Conservation (phyloP, 2,888 invertebrate genomes). For the Stomorhina lunata region DNA sequence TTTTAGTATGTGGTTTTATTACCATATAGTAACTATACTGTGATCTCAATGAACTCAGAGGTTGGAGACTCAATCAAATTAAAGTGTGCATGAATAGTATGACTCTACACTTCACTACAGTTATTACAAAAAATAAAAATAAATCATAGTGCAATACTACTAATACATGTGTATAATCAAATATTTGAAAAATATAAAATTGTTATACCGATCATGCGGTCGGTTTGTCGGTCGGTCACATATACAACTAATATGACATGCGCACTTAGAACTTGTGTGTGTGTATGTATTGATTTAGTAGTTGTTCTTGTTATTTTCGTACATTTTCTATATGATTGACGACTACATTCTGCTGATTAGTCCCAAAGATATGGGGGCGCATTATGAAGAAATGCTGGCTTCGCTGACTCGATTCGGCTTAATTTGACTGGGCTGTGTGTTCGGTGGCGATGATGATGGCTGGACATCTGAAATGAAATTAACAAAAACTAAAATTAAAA, state of each 20-base stretch:
- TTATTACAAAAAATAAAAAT: slow-evolving; percentile 23
- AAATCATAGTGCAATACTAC: slow-evolving; percentile 17
- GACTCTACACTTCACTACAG: slow-evolving; percentile 55
- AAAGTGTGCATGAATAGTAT: slow-evolving; percentile 56
- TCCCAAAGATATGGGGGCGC: slow-evolving; percentile 63
- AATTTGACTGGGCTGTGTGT: slow-evolving; percentile 45
- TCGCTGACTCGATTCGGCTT: no score
- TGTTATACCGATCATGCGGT: slow-evolving; percentile 11
- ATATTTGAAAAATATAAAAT: not conserved
- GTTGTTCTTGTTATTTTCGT: slow-evolving; percentile 22
- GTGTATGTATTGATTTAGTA: slow-evolving; percentile 35
- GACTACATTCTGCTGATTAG: slow-evolving; percentile 57
- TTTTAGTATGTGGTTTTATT: slow-evolving; percentile 57
- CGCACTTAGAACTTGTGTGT: slow-evolving; percentile 36
- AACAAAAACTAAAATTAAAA: slow-evolving; percentile 55
- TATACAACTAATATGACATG: slow-evolving; percentile 45
- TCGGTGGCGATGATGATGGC: no score
- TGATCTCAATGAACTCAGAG: slow-evolving; percentile 65
- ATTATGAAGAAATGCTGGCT: slow-evolving; percentile 64
- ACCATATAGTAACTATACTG: slow-evolving; percentile 41
- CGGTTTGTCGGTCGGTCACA: not conserved
- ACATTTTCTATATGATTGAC: slow-evolving; percentile 61
- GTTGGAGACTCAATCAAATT: slow-evolving; percentile 66
- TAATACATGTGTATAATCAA: not conserved
- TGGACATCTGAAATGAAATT: slow-evolving; percentile 61